These are phyloP conservation scores for Heliconius ethilla DNA, from an alignment of 2,888 invertebrate species.

Conservation along the genomic window DNA sequence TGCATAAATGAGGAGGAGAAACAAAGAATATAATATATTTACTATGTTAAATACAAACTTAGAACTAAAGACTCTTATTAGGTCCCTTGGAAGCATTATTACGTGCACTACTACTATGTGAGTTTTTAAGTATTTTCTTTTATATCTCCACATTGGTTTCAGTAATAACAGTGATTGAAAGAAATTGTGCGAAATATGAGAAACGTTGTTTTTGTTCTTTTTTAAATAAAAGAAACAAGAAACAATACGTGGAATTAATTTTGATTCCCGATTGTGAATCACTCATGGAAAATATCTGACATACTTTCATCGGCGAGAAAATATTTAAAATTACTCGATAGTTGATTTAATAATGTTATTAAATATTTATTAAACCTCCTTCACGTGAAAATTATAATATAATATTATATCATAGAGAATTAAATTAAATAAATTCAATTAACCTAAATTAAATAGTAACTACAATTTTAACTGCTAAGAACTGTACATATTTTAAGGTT, in stretches of 20 bases:
- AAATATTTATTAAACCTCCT: neutral
- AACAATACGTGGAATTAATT: slow-evolving; percentile 16
- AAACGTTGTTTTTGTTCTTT: neutral
- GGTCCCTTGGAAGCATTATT: too few relatives aligned
- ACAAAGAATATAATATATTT: too few relatives aligned
- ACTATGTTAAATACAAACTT: too few relatives aligned
- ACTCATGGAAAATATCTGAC: neutral
- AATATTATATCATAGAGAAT: too few relatives aligned
- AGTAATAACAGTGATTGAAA: slow-evolving; percentile 1
- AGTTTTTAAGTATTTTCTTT: too few relatives aligned
- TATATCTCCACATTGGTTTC: neutral
- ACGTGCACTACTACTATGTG: too few relatives aligned
- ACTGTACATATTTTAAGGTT: too few relatives aligned
- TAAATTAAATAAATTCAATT: neutral
- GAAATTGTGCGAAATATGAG: neutral
- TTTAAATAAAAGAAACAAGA: slow-evolving; percentile 4
- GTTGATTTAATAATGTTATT: neutral
- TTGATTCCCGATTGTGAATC: neutral
- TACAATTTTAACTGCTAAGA: too few relatives aligned
- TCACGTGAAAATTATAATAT: neutral
- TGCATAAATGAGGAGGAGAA: too few relatives aligned
- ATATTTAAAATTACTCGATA: neutral
- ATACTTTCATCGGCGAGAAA: neutral
- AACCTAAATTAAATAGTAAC: neutral
- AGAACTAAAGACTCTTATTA: neutral